A percentile compares a stretch with the other conserved stretches of the same genome.
Evolutionary conservation across 2,113 vertebrate genomes (phyloP).

Genomic region (Brachyistius frenatus): DNA sequence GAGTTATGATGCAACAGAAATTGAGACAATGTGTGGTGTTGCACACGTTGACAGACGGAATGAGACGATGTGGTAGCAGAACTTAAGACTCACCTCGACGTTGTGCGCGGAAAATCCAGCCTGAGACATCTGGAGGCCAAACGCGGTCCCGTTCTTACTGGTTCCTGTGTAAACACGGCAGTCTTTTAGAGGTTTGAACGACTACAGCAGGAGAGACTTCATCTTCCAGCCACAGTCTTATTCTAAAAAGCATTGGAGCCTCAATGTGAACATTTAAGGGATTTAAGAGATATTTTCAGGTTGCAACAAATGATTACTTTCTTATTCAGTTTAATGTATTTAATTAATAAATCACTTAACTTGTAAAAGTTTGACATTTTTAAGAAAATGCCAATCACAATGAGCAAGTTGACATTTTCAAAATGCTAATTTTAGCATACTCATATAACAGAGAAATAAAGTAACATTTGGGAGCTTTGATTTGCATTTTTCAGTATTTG

Average conservation of each 20-base stretch:
- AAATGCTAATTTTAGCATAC: neutral
- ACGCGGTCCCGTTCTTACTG: conserved; percentile 95
- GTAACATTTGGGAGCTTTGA: neutral
- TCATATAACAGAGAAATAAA: neutral
- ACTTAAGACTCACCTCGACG: conserved; percentile 89
- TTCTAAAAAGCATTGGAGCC: neutral
- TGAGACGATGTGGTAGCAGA: conserved; percentile 27
- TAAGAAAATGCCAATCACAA: neutral
- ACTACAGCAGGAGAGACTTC: conserved; percentile 1
- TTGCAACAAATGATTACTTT: neutral
- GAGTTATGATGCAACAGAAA: conserved; percentile 43
- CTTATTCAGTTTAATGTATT: neutral
- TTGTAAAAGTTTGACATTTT: neutral
- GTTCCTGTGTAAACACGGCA: conserved; percentile 86
- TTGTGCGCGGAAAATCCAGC: conserved; percentile 96
- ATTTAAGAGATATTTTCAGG: neutral
- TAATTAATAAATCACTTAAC: neutral
- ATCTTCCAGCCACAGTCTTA: conserved; percentile 9
- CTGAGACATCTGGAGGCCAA: conserved; percentile 98
- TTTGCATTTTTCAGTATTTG: neutral
- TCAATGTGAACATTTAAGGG: neutral
- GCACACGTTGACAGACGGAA: conserved; percentile 42
- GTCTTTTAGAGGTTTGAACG: conserved; percentile 34
- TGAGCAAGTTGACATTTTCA: neutral
- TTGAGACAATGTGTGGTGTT: conserved; percentile 64